Evolutionary conservation across 2,113 vertebrate species (phyloP).

Genomic region (Oncorhynchus nerka): DNA sequence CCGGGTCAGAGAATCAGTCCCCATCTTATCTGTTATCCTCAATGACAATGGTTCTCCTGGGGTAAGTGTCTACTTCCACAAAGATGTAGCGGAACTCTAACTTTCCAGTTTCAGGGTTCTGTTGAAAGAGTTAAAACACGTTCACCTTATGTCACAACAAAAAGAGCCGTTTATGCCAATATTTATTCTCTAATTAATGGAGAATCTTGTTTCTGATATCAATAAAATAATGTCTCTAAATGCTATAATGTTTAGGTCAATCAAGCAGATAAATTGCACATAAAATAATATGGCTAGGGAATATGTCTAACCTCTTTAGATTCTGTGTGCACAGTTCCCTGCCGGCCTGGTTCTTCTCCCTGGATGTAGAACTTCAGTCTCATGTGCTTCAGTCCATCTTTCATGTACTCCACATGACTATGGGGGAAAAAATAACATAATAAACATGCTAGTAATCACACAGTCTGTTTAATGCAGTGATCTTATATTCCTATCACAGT

Average conservation of each 20-base stretch:
- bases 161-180: too few species aligned
- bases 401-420: conserved; percentile 85
- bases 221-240: too few species aligned
- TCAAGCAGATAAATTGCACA: too few species aligned
- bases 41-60: conserved; percentile 85
- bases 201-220: too few species aligned
- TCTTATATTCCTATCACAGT: neutral
- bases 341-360: conserved; percentile 85
- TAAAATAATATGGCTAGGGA: neutral
- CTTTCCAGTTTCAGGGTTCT: conserved; percentile 85
- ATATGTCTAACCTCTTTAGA: conserved; percentile 82
- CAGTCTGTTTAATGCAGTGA: neutral
- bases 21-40: conserved; percentile 84
- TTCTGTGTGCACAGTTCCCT: conserved; percentile 87
- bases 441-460: neutral
- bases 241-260: too few species aligned
- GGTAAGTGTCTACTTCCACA: conserved; percentile 87
- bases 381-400: conserved; percentile 85
- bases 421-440: conserved; percentile 17
- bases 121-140: conserved; percentile 38
- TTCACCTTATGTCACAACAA: neutral
- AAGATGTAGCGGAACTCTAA: conserved; percentile 89
- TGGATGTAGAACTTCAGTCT: conserved; percentile 94
- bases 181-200: too few species aligned
- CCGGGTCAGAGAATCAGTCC: neutral